phyloP scores from a whole-genome alignment of 2,113 vertebrate species.

The Protobothrops mucrosquamatus region DNA sequence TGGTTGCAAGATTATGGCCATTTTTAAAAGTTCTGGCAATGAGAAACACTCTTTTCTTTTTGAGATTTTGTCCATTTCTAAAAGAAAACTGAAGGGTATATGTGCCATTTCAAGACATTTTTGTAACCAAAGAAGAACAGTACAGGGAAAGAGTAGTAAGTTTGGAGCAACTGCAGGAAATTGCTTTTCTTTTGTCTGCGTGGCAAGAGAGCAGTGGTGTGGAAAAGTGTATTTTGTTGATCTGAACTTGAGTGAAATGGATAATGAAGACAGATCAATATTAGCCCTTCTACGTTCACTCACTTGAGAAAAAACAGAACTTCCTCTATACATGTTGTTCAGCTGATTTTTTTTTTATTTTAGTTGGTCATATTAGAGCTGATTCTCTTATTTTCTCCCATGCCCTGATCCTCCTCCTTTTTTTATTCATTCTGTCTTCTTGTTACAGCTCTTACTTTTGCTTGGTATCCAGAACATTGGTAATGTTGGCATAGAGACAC shows the following conservation, averaged over 20 bases:
- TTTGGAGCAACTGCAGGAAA: conserved; percentile 57
- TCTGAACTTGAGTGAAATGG: conserved; percentile 87
- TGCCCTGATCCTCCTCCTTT: not conserved
- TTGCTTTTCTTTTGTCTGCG: conserved; percentile 60
- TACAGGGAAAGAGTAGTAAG: conserved; percentile 39
- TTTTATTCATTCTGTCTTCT: not conserved
- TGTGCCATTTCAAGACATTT: not conserved
- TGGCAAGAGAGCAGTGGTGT: conserved; percentile 68
- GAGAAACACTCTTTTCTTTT: not conserved
- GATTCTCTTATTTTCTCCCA: not conserved
- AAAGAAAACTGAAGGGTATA: not conserved
- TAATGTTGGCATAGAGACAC: not conserved
- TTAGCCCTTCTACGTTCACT: conserved; percentile 48
- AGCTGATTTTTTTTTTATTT: not conserved
- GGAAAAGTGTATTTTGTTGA: conserved; percentile 84
- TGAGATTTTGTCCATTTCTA: not conserved
- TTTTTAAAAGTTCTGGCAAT: not conserved
- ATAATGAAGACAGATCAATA: conserved; percentile 83
- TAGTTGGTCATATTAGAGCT: not conserved
- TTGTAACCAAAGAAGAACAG: conserved; percentile 34
- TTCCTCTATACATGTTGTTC: accelerated
- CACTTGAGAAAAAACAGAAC: conserved; percentile 21
- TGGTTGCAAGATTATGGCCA: not conserved
- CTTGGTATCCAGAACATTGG: not conserved
- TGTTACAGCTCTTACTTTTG: not conserved